phyloP scores from a whole-genome alignment of 2,888 invertebrate genomes.

The Drosophila buzzatii region DNA sequence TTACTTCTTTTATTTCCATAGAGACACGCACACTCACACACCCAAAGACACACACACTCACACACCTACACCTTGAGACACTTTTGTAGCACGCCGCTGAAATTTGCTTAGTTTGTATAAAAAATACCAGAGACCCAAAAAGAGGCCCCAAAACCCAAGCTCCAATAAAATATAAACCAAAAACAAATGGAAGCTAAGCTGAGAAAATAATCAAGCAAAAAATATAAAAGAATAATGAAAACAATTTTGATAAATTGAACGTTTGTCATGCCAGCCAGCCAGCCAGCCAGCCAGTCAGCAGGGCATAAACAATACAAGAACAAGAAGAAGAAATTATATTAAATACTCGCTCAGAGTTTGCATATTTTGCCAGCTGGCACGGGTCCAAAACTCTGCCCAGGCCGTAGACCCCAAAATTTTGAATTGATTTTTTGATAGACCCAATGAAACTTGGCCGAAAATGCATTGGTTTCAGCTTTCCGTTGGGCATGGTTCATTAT shows the following conservation, averaged over 20 bases:
- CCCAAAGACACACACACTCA: slow-evolving; percentile 9
- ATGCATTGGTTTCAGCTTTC: slow-evolving; percentile 70
- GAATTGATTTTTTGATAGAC: slow-evolving; percentile 25
- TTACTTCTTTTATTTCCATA: slow-evolving; percentile 40
- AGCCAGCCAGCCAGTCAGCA: slow-evolving; percentile 32
- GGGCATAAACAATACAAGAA: slow-evolving; percentile 22
- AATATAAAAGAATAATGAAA: not conserved
- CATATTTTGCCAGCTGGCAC: slow-evolving; percentile 58
- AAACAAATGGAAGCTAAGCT: slow-evolving; percentile 11
- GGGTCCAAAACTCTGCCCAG: slow-evolving; percentile 64
- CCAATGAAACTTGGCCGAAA: slow-evolving; percentile 64
- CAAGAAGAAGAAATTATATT: slow-evolving; percentile 22
- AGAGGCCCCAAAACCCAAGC: slow-evolving; percentile 46
- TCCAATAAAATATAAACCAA: slow-evolving; percentile 19
- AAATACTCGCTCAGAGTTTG: slow-evolving; percentile 43
- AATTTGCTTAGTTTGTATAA: slow-evolving; percentile 61
- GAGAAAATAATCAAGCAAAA: slow-evolving; percentile 40
- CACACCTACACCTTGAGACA: slow-evolving; percentile 20
- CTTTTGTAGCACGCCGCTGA: slow-evolving; percentile 67
- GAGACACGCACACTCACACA: slow-evolving; percentile 17
- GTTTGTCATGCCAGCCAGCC: slow-evolving; percentile 65
- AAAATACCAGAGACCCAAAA: slow-evolving; percentile 16
- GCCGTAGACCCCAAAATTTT: slow-evolving; percentile 37
- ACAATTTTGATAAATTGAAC: slow-evolving; percentile 56
- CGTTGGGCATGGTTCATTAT: slow-evolving; percentile 36